phyloP scores from a whole-genome alignment of 2,888 invertebrate species.

The Andrena trimmerana region DNA sequence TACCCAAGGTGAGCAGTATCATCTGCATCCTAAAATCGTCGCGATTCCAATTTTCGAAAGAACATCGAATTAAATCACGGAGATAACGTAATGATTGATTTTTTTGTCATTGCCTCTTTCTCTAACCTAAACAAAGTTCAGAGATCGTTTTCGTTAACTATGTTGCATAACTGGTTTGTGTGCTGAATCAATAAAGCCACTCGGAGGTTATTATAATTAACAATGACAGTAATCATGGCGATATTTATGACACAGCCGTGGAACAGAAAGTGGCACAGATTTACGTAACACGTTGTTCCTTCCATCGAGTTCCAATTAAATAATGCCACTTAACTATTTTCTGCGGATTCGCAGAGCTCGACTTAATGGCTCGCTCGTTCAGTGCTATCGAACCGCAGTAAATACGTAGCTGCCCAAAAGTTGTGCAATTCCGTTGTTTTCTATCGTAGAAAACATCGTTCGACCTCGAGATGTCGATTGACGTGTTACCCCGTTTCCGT shows the following conservation, averaged over 20 bases:
- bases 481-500: conserved; percentile 19
- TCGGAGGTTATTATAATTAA: conserved; percentile 20
- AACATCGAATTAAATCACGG: background rate
- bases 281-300: conserved; percentile 30
- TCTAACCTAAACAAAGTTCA: background rate
- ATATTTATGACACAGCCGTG: conserved; percentile 19
- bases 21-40: no score
- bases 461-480: conserved; percentile 51
- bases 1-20: no score
- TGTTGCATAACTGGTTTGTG: conserved; percentile 18
- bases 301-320: conserved; percentile 22
- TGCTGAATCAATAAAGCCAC: conserved; percentile 29
- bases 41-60: no score
- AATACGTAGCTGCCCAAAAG: conserved; percentile 52
- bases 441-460: conserved; percentile 46
- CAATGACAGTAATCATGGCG: conserved; percentile 11
- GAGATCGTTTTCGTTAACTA: conserved; percentile 5
- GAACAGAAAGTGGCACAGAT: conserved; percentile 6
- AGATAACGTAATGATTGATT: background rate
- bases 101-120: background rate
- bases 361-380: background rate
- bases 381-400: conserved; percentile 12
- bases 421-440: conserved; percentile 58
- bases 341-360: background rate
- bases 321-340: conserved; percentile 26